Percentiles rank a stretch among this genome's conserved stretches.
Conservation (phyloP, 2,797 vertebrate genomes). For the Poecilia gillii region DNA sequence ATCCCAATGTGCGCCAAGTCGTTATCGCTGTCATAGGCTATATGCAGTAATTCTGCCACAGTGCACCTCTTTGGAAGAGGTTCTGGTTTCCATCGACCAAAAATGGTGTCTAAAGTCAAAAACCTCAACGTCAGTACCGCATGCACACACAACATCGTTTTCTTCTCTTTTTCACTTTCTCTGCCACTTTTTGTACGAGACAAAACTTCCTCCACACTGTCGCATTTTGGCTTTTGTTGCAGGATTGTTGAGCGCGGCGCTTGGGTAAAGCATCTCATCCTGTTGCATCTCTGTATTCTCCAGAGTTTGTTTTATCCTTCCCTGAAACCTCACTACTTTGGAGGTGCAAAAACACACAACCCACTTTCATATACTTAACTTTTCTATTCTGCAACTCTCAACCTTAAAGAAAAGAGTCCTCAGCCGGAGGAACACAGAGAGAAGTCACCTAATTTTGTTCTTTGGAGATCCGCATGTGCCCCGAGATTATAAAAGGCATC, state of each 20-base stretch:
- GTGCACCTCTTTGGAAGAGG: slow-evolving; percentile 56
- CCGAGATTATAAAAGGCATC: background rate
- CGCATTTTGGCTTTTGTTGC: slow-evolving; percentile 26
- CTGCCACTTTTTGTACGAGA: slow-evolving; percentile 36
- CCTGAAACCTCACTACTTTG: slow-evolving; percentile 26
- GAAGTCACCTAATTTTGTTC: background rate
- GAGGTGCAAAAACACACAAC: slow-evolving; percentile 24
- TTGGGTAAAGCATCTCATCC: slow-evolving; percentile 18
- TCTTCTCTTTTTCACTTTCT: slow-evolving; percentile 24
- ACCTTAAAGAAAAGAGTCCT: slow-evolving; percentile 22
- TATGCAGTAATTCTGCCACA: slow-evolving; percentile 61
- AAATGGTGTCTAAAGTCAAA: slow-evolving; percentile 52
- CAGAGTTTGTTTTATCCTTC: slow-evolving; percentile 28
- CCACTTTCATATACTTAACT: slow-evolving; percentile 10
- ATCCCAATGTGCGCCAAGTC: slow-evolving; percentile 68
- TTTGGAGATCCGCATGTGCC: background rate
- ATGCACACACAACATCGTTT: background rate
- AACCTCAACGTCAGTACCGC: slow-evolving; percentile 15
- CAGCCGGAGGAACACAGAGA: slow-evolving; percentile 5
- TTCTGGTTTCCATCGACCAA: slow-evolving; percentile 47
- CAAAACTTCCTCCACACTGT: slow-evolving; percentile 28
- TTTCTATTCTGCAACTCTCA: slow-evolving; percentile 11
- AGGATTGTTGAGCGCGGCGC: slow-evolving; percentile 33
- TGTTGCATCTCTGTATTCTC: slow-evolving; percentile 24
- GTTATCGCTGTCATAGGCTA: slow-evolving; percentile 69